These are phyloP conservation scores for Myrmophylax atrothorax DNA, from an alignment of 2,113 vertebrate genomes.

Conservation along the genomic window DNA sequence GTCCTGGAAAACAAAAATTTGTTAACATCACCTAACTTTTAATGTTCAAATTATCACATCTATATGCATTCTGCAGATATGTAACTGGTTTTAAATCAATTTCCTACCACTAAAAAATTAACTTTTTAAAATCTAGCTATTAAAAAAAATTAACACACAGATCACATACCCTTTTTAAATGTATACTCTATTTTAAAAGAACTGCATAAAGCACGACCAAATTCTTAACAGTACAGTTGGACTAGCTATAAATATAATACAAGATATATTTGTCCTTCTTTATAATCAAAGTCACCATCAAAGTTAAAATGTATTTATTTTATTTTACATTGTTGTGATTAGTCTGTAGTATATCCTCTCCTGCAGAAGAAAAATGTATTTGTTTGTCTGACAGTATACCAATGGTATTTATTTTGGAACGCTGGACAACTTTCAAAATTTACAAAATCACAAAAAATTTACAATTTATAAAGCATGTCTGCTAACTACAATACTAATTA, in stretches of 20 bases:
- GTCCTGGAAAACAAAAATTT: background rate
- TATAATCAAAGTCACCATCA: background rate
- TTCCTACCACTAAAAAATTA: background rate
- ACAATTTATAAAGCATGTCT: background rate
- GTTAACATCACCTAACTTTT: background rate
- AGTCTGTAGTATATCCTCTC: background rate
- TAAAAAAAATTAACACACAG: background rate
- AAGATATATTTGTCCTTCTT: background rate
- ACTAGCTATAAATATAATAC: background rate
- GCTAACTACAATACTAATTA: background rate
- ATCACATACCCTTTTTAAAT: background rate
- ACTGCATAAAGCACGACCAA: background rate
- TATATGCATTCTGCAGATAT: background rate
- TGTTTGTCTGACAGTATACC: background rate
- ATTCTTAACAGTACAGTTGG: background rate
- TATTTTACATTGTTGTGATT: background rate
- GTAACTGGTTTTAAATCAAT: background rate
- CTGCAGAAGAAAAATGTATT: background rate
- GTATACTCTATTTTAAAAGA: background rate
- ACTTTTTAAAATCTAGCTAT: background rate
- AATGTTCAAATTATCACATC: background rate
- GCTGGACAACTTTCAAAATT: background rate
- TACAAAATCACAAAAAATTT: background rate
- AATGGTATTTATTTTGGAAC: background rate
- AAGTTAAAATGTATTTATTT: background rate